These are phyloP conservation scores for Coboldia fuscipes DNA, from an alignment of 1,140 invertebrate species.

Conservation along the genomic window DNA sequence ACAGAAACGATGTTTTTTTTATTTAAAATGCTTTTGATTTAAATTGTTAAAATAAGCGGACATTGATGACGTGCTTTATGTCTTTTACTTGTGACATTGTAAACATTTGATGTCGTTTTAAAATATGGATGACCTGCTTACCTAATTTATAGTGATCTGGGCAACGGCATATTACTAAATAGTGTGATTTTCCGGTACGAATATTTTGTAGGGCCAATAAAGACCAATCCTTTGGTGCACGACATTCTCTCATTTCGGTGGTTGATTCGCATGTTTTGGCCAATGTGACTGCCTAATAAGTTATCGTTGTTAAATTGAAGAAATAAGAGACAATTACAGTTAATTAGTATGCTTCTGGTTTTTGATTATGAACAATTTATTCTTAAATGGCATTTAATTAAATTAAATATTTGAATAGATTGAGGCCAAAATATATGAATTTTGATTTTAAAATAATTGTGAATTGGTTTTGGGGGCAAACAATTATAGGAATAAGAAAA, in stretches of 20 bases:
- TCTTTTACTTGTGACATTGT: neutral
- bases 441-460: too few species aligned
- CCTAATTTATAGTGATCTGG: conserved; percentile 62
- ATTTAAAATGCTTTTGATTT: neutral
- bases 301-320: too few species aligned
- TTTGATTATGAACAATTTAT: too few species aligned
- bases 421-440: too few species aligned
- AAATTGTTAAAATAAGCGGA: neutral
- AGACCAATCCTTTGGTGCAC: conserved; percentile 76
- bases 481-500: too few species aligned
- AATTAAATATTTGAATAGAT: too few species aligned
- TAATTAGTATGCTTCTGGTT: too few species aligned
- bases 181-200: conserved; percentile 81
- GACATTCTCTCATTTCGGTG: conserved; percentile 68
- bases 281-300: conserved; percentile 46
- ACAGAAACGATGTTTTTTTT: neutral
- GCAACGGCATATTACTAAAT: conserved; percentile 80
- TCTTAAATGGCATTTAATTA: too few species aligned
- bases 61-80: neutral
- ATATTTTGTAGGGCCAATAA: conserved; percentile 77
- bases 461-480: too few species aligned
- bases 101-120: too few species aligned
- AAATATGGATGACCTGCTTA: too few species aligned
- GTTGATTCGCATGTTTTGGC: conserved; percentile 86
- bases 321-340: too few species aligned